Base-by-base conservation (phyloP, 2,797 vertebrate species). In the Megaceryle alcyon region DNA sequence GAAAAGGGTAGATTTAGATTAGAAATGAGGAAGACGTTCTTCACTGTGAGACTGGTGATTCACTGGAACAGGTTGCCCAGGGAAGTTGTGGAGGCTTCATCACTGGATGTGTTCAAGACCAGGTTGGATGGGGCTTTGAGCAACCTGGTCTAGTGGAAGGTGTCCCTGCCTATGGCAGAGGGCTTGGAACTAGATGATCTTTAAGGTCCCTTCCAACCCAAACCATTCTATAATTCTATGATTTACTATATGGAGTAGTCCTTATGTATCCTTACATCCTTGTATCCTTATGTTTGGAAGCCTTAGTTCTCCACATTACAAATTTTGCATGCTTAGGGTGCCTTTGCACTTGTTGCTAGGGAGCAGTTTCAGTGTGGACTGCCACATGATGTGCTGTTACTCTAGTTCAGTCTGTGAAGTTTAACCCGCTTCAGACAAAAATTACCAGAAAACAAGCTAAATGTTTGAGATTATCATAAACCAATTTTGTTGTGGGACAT, bases 381-480 rank as follows among this genome's bases (percentile, higher is more conserved):
- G 59, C 25, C 28, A 49, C 3, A 98, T 99, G 95, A 98, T 98
- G 0, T 98, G 98, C 13, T 56, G 44, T 63, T 86, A 70, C 35
- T 46, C 51, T 22, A 44, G 39, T 41, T 61, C 60, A 69, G 56
- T 12, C 70, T 57, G 64, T 35, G 70, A 73, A 60, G 68, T 43
- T 63, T 44, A 86, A 21, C 26, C 39, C 31, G 7, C 26, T 78
- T 73, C 57, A 54, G 61, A 14, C 33, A 57, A 64, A 77, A 69
- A 88, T 41, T 26, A 19, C 19, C 66, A 57, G 0, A 1, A 85
- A 86, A 57, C 20, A 79, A 64, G 37, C n/a, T 54, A 76, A 72
- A 49, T 35, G 20, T 69, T 43, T 57, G 51, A 73, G 61, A 44
- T 43, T 7, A 80, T 65, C 25, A 56, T 43, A 60, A 57, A 73